Evolutionary conservation across 1,140 invertebrate genomes (phyloP).

Genomic region (Lepidostoma basale): DNA sequence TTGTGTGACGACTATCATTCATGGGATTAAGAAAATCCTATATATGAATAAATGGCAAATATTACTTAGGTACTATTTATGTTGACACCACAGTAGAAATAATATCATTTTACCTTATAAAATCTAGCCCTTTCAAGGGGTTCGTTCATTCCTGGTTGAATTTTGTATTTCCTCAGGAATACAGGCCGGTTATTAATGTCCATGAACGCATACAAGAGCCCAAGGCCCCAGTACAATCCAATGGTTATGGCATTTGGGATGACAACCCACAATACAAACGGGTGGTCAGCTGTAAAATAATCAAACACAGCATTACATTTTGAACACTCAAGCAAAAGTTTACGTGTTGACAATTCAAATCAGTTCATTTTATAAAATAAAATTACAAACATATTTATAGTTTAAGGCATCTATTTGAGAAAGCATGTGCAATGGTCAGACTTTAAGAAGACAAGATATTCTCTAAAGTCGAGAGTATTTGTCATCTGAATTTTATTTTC

Average conservation of each 20-base stretch:
- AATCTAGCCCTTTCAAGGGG: constrained; percentile 34
- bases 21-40: no score
- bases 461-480: no score
- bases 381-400: no score
- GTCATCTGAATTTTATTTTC: no score
- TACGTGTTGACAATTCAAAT: background rate
- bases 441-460: no score
- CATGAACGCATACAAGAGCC: constrained; percentile 32
- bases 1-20: no score
- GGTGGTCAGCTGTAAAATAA: constrained; percentile 48
- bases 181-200: constrained; percentile 38
- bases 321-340: background rate
- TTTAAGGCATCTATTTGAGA: no score
- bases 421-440: background rate
- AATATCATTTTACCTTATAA: constrained; percentile 8
- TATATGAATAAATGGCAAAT: background rate
- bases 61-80: no score
- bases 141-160: constrained; percentile 43
- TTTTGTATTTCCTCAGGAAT: constrained; percentile 40
- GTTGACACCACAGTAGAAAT: no score
- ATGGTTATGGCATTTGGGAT: constrained; percentile 25
- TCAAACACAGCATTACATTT: background rate
- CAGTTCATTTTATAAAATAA: background rate
- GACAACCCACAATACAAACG: constrained; percentile 35
- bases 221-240: constrained; percentile 38